Percentiles rank a stretch among this genome's conserved stretches.
phyloP scores from a whole-genome alignment of 2,888 invertebrate species.

The Noctua comes region DNA sequence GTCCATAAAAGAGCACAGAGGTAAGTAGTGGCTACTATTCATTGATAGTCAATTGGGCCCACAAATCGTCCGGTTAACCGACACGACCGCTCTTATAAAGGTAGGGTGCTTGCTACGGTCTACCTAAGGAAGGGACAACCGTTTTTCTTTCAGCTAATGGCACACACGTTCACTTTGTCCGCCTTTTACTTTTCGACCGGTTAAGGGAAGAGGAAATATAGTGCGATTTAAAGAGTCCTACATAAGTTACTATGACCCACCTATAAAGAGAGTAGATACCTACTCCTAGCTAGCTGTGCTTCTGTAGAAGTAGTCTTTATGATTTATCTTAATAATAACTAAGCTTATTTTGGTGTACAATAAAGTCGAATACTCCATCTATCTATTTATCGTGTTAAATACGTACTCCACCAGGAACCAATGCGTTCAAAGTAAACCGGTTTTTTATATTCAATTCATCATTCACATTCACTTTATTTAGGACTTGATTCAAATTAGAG shows the following conservation, averaged over 20 bases:
- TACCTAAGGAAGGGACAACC: conserved; percentile 68
- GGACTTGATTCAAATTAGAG: not conserved
- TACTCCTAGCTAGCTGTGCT: no score
- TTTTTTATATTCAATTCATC: not conserved
- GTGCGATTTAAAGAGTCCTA: conserved; percentile 27
- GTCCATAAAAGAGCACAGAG: conserved; percentile 68
- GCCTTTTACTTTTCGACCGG: conserved; percentile 54
- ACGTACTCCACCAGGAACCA: not conserved
- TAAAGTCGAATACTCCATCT: not conserved
- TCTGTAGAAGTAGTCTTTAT: no score
- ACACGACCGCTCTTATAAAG: conserved; percentile 79
- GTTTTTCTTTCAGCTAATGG: conserved; percentile 72
- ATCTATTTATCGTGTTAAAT: not conserved
- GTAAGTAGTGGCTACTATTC: conserved; percentile 80
- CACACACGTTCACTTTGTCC: conserved; percentile 61
- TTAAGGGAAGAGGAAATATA: conserved; percentile 23
- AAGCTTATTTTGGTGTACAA: not conserved
- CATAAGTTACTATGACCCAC: conserved; percentile 6
- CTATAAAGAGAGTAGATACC: not conserved
- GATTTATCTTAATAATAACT: no score
- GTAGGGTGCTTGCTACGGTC: conserved; percentile 59
- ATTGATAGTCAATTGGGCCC: conserved; percentile 87
- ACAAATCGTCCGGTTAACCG: conserved; percentile 82
- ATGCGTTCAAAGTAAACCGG: not conserved
- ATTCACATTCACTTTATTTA: not conserved